Conservation (phyloP, 2,888 invertebrate genomes). For the Drosophila lacicola region DNA sequence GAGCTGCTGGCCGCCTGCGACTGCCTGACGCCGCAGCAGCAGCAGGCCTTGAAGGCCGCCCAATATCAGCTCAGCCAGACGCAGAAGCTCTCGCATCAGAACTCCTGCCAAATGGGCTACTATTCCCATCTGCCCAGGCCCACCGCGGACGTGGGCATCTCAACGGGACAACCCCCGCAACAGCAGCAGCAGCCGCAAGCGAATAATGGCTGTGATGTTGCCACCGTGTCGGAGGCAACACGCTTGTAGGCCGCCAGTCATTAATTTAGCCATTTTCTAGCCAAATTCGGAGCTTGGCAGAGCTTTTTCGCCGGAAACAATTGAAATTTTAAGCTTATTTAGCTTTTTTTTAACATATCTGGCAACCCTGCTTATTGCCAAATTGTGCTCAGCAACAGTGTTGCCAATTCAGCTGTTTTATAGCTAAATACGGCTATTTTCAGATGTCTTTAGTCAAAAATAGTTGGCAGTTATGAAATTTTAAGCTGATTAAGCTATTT, state of each 20-base stretch:
- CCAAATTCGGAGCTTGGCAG: too few relatives aligned
- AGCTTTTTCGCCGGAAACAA: too few relatives aligned
- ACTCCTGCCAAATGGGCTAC: constrained; percentile 83
- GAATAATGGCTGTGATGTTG: constrained; percentile 83
- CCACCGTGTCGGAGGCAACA: constrained; percentile 90
- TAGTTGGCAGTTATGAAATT: too few relatives aligned
- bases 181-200: constrained; percentile 24
- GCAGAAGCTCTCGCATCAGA: constrained; percentile 80
- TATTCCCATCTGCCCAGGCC: constrained; percentile 84
- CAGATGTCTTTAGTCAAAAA: too few relatives aligned
- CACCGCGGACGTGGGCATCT: constrained; percentile 80
- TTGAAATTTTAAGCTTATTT: too few relatives aligned
- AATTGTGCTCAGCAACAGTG: too few relatives aligned
- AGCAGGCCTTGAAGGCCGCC: constrained; percentile 78
- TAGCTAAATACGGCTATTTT: too few relatives aligned
- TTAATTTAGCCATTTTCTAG: too few relatives aligned
- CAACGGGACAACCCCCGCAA: constrained; percentile 42
- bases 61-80: constrained; percentile 79
- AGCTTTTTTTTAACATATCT: too few relatives aligned
- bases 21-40: constrained; percentile 79
- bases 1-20: constrained; percentile 87
- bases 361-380: too few relatives aligned
- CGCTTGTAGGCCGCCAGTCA: constrained; percentile 86
- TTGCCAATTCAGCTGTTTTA: too few relatives aligned
- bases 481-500: too few relatives aligned